A percentile compares a stretch with the other conserved stretches of the same genome.
phyloP scores from a whole-genome alignment of 2,797 vertebrate species.

The Helostoma temminkii region DNA sequence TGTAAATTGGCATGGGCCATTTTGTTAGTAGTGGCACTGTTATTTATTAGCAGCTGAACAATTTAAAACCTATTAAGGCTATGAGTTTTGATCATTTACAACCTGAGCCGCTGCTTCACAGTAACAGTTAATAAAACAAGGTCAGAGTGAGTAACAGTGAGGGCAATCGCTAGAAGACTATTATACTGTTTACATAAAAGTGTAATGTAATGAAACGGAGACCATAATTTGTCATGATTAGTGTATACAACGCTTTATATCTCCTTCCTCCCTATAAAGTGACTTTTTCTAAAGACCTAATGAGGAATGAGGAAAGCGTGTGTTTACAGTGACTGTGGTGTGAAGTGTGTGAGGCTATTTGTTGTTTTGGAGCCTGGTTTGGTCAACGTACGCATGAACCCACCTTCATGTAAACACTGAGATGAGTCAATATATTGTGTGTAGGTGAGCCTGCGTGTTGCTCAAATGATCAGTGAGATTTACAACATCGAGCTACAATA shows the following conservation, averaged over 20 bases:
- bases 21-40: slow-evolving; percentile 12
- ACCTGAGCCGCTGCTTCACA: slow-evolving; percentile 7
- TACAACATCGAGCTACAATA: slow-evolving; percentile 16
- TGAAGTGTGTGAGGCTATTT: slow-evolving; percentile 39
- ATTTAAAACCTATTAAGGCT: slow-evolving; percentile 15
- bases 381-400: slow-evolving; percentile 32
- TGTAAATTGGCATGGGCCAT: background rate
- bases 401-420: slow-evolving; percentile 11
- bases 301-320: slow-evolving; percentile 50
- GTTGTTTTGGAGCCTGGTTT: slow-evolving; percentile 25
- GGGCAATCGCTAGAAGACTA: slow-evolving; percentile 35
- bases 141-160: slow-evolving; percentile 11
- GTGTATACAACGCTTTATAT: slow-evolving; percentile 47
- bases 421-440: background rate
- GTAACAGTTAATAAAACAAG: slow-evolving; percentile 28
- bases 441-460: background rate
- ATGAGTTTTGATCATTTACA: slow-evolving; percentile 7
- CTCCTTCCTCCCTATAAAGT: slow-evolving; percentile 49
- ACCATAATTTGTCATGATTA: slow-evolving; percentile 70
- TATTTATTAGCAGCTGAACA: slow-evolving; percentile 15
- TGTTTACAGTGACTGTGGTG: slow-evolving; percentile 42
- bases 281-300: slow-evolving; percentile 47
- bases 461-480: slow-evolving; percentile 24
- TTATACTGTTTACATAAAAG: slow-evolving; percentile 52
- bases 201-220: slow-evolving; percentile 61